phyloP scores from a whole-genome alignment of 2,113 vertebrate species.

The Python bivittatus region DNA sequence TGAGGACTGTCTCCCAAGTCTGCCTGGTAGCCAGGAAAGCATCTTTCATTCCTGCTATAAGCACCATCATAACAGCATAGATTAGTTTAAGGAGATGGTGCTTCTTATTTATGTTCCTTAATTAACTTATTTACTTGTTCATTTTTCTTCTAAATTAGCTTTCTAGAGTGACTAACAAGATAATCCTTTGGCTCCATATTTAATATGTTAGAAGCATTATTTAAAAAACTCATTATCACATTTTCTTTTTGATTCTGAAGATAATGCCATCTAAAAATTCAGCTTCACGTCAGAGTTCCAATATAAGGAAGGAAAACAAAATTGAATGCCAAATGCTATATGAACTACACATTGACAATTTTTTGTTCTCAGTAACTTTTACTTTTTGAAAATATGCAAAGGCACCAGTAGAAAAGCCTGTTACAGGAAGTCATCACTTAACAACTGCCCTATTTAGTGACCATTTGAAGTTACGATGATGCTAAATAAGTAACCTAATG shows the following conservation, averaged over 20 bases:
- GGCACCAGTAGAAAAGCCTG: conserved; percentile 48
- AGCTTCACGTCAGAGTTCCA: conserved; percentile 31
- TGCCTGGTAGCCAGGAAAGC: background rate
- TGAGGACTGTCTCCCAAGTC: background rate
- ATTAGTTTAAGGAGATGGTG: background rate
- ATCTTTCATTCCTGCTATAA: background rate
- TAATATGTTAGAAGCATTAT: conserved; percentile 3
- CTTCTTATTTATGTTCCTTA: background rate
- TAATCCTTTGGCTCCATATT: background rate
- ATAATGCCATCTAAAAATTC: conserved; percentile 19
- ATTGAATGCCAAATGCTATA: conserved; percentile 41
- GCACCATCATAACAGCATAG: background rate
- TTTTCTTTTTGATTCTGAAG: conserved; percentile 17
- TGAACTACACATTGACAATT: conserved; percentile 51
- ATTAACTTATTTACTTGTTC: background rate
- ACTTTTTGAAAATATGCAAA: conserved; percentile 39
- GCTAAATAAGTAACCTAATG: too few relatives aligned
- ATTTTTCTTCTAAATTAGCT: background rate
- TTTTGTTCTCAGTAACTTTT: conserved; percentile 46
- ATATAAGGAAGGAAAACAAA: conserved; percentile 41
- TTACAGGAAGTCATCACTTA: too few relatives aligned
- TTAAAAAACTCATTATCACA: conserved; percentile 5
- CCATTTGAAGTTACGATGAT: too few relatives aligned
- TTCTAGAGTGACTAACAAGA: background rate
- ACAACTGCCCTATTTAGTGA: too few relatives aligned